These are phyloP conservation scores for Sinodicranocentrus sp. DNA, from an alignment of 2,888 invertebrate genomes.

Conservation along the genomic window DNA sequence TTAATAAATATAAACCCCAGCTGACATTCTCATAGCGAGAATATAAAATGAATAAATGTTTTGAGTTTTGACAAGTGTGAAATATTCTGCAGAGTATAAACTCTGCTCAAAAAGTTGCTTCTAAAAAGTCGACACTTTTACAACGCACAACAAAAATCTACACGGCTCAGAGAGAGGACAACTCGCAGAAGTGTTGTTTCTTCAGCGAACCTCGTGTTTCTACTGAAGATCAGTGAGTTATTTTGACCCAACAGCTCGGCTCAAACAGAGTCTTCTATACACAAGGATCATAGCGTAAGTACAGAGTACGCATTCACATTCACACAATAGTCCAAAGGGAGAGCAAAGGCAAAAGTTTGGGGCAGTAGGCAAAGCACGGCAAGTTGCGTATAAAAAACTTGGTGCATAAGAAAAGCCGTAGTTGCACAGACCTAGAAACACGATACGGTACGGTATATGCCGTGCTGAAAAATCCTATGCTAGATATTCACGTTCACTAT, in stretches of 20 bases:
- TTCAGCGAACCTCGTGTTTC: constrained; percentile 68
- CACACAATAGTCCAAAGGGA: neutral
- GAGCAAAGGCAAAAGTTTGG: constrained; percentile 41
- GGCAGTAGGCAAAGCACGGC: constrained; percentile 35
- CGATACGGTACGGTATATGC: constrained; percentile 10
- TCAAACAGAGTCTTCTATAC: neutral
- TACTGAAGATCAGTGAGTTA: constrained; percentile 64
- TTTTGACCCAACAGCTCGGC: constrained; percentile 63
- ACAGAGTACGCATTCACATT: neutral
- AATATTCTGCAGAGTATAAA: too few species aligned
- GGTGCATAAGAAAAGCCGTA: neutral
- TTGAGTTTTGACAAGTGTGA: too few species aligned
- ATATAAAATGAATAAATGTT: too few species aligned
- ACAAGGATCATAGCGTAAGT: too few species aligned
- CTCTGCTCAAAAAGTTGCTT: too few species aligned
- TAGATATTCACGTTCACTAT: constrained; percentile 48
- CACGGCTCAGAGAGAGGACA: constrained; percentile 18
- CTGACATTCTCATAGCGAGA: too few species aligned
- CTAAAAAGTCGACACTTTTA: too few species aligned
- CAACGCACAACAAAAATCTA: constrained; percentile 18
- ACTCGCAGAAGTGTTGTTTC: constrained; percentile 57
- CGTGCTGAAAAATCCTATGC: constrained; percentile 29
- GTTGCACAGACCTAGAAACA: constrained; percentile 1
- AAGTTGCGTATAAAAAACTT: too few species aligned
- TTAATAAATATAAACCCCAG: too few species aligned